These are phyloP conservation scores for Lophotis ruficrista DNA, from an alignment of 2,113 vertebrate species.

Conservation along the genomic window DNA sequence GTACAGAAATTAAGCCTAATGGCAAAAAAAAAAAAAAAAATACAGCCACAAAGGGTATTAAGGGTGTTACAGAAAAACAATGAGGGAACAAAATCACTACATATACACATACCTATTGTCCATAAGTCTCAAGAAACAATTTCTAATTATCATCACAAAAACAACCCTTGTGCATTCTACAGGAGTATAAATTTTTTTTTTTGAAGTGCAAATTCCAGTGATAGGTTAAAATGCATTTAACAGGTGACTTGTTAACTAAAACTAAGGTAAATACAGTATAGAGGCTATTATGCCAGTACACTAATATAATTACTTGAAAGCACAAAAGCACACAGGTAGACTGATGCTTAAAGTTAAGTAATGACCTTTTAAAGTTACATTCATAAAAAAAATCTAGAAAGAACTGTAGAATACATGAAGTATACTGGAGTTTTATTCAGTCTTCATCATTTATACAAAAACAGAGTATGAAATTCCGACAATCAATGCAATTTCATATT, in stretches of 20 bases:
- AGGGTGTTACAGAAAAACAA: neutral
- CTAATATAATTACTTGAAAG: neutral
- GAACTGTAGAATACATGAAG: neutral
- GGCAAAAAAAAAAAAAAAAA: neutral
- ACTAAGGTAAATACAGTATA: neutral
- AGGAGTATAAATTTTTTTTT: neutral
- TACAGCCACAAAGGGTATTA: neutral
- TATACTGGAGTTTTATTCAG: neutral
- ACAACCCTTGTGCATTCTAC: neutral
- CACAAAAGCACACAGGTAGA: neutral
- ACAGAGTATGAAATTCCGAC: neutral
- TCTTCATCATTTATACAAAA: slow-evolving; percentile 24
- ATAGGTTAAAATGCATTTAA: neutral
- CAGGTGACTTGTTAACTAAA: neutral
- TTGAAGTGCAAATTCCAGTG: neutral
- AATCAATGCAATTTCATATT: neutral
- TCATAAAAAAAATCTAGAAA: neutral
- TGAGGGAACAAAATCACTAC: neutral
- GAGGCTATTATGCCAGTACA: neutral
- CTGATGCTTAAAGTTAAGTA: neutral
- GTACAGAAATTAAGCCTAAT: neutral
- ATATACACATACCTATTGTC: neutral
- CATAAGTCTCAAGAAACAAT: neutral
- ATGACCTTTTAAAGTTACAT: neutral
- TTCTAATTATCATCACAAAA: neutral